Evolutionary conservation across 2,797 vertebrate genomes (phyloP).

Genomic region (Pangasius krempfi): DNA sequence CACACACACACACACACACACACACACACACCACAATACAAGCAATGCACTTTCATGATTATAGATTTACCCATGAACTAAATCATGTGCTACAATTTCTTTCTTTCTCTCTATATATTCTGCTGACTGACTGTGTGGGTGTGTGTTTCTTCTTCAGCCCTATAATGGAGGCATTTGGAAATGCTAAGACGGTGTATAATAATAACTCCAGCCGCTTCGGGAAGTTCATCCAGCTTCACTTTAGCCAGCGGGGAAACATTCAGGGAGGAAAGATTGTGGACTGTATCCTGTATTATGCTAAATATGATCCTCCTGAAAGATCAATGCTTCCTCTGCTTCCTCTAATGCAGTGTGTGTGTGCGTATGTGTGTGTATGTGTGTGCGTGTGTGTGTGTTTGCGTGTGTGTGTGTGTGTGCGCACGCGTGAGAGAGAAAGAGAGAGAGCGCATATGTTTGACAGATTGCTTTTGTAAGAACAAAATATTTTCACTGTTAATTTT

Average conservation of each 20-base stretch:
- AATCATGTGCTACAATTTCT: neutral
- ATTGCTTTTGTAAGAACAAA: neutral
- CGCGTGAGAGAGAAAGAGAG: too few relatives aligned
- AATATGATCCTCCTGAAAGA: conserved; percentile 16
- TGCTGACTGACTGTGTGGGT: neutral
- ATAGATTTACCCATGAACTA: neutral
- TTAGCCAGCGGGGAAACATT: conserved; percentile 94
- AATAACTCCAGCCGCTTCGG: conserved; percentile 98
- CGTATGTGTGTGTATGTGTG: neutral
- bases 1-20: neutral
- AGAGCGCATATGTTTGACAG: neutral
- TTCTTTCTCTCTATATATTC: neutral
- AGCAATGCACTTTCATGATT: neutral
- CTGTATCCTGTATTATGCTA: conserved; percentile 87
- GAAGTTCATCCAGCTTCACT: conserved; percentile 95
- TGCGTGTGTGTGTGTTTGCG: too few relatives aligned
- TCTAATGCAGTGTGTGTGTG: conserved; percentile 8
- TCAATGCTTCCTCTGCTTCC: conserved; percentile 27
- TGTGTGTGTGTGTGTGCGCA: too few relatives aligned
- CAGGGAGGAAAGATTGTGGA: conserved; percentile 93
- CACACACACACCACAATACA: neutral
- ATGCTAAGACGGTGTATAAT: conserved; percentile 96
- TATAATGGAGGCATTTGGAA: conserved; percentile 98
- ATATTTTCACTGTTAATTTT: conserved; percentile 12
- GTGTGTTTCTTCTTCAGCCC: conserved; percentile 75